Conservation (phyloP, 2,113 vertebrate species). For the Ageneiosus marmoratus region DNA sequence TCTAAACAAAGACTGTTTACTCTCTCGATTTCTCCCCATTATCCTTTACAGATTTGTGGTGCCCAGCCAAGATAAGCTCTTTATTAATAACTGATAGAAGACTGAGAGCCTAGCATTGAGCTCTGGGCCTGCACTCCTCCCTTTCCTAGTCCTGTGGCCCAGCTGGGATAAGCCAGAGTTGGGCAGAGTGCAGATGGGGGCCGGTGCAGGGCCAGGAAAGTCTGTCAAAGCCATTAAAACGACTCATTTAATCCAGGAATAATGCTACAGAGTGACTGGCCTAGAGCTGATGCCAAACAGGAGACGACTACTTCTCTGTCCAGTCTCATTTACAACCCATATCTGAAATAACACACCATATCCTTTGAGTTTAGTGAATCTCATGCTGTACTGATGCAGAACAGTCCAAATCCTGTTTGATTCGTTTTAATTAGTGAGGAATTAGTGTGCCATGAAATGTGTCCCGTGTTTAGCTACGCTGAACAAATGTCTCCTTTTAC, state of each 20-base stretch:
- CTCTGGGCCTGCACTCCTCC: slow-evolving; percentile 32
- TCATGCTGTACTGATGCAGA: not conserved
- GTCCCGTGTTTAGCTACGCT: not conserved
- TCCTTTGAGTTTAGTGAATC: not conserved
- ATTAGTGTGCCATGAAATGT: not conserved
- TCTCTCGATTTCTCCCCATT: slow-evolving; percentile 20
- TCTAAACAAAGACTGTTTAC: slow-evolving; percentile 42
- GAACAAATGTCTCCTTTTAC: not conserved
- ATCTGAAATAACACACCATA: not conserved
- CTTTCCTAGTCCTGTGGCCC: slow-evolving; percentile 22
- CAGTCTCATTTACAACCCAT: not conserved
- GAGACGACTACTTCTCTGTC: slow-evolving; percentile 25
- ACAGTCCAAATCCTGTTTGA: slow-evolving; percentile 15
- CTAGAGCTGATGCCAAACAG: slow-evolving; percentile 49
- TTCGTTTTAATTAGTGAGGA: slow-evolving; percentile 23
- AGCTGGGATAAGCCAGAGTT: slow-evolving; percentile 42
- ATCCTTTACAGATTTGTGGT: slow-evolving; percentile 42
- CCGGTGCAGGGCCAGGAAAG: slow-evolving; percentile 82
- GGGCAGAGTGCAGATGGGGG: slow-evolving; percentile 81
- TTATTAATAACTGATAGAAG: slow-evolving; percentile 46
- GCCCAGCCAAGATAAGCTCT: slow-evolving; percentile 43
- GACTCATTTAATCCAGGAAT: slow-evolving; percentile 88
- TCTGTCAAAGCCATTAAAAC: slow-evolving; percentile 87
- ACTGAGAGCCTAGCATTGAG: slow-evolving; percentile 12
- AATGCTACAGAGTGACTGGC: slow-evolving; percentile 80